A percentile compares a stretch with the other conserved stretches of the same genome.
Conservation (phyloP, 2,113 vertebrate genomes). For the Anguilla japonica region DNA sequence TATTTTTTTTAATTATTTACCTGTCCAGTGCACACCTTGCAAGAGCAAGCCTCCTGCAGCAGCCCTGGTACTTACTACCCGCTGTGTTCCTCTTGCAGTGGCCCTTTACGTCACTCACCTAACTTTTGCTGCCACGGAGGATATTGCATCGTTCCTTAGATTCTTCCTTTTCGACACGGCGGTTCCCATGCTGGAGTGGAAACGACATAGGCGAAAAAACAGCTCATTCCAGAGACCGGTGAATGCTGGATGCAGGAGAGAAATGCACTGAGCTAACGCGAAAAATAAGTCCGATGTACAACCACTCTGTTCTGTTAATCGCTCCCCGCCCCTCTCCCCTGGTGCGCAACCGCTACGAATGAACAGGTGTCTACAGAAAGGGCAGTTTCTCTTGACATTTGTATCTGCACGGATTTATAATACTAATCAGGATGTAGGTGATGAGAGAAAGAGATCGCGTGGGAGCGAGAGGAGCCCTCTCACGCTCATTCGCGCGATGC, state of each 20-base stretch:
- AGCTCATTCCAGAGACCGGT: slow-evolving; percentile 60
- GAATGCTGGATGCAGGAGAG: background rate
- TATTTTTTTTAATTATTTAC: background rate
- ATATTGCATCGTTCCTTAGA: slow-evolving; percentile 88
- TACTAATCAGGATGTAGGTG: background rate
- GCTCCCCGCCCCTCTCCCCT: background rate
- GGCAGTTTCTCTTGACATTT: background rate
- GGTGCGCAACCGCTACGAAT: background rate
- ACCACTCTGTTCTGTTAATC: background rate
- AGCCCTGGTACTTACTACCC: background rate
- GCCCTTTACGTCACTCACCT: slow-evolving; percentile 71
- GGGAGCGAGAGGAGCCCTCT: background rate
- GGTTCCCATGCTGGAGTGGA: slow-evolving; percentile 85
- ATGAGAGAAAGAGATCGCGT: background rate
- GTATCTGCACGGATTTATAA: background rate
- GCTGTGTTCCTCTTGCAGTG: background rate
- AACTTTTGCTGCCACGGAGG: slow-evolving; percentile 92
- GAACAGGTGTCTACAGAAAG: slow-evolving; percentile 18
- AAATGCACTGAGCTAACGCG: slow-evolving; percentile 13
- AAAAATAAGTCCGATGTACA: background rate
- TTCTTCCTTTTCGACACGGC: slow-evolving; percentile 90
- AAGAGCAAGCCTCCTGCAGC: background rate
- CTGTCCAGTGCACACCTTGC: background rate
- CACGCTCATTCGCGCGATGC: background rate
- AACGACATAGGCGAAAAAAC: slow-evolving; percentile 48